phyloP scores from a whole-genome alignment of 2,797 vertebrate genomes.

The Sebastes matsubarae region DNA sequence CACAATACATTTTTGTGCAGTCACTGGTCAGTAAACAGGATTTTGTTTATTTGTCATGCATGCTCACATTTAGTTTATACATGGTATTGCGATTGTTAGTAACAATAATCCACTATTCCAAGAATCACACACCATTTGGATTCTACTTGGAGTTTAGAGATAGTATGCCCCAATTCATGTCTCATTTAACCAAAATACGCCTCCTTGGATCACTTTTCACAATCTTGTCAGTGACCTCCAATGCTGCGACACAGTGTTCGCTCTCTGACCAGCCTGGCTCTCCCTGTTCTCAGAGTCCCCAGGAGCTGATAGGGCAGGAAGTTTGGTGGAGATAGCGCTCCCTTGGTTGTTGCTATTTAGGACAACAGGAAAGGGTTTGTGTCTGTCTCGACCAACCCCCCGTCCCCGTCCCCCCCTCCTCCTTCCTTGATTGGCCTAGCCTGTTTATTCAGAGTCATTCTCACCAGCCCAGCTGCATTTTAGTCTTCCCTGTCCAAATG shows the following conservation, averaged over 20 bases:
- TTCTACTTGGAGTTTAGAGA: background rate
- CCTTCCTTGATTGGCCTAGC: constrained; percentile 57
- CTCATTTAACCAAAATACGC: background rate
- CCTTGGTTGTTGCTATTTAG: constrained; percentile 75
- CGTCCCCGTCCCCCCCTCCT: background rate
- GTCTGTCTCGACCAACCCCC: constrained; percentile 61
- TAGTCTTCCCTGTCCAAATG: constrained; percentile 45
- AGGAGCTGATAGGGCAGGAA: constrained; percentile 68
- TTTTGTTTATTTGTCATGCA: background rate
- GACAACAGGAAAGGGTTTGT: constrained; percentile 75
- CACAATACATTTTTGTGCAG: background rate
- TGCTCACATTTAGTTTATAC: background rate
- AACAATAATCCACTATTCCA: background rate
- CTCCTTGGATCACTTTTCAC: background rate
- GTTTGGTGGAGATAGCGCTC: constrained; percentile 58
- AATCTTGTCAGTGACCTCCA: background rate
- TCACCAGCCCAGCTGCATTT: constrained; percentile 64
- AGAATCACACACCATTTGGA: background rate
- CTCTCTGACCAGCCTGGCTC: constrained; percentile 25
- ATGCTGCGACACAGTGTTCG: constrained; percentile 7
- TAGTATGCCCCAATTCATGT: background rate
- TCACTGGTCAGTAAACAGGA: background rate
- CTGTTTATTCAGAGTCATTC: constrained; percentile 71
- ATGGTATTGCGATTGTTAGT: background rate
- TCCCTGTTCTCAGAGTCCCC: constrained; percentile 45